Conservation (phyloP, 2,113 vertebrate species). For the Arizona elegans region DNA sequence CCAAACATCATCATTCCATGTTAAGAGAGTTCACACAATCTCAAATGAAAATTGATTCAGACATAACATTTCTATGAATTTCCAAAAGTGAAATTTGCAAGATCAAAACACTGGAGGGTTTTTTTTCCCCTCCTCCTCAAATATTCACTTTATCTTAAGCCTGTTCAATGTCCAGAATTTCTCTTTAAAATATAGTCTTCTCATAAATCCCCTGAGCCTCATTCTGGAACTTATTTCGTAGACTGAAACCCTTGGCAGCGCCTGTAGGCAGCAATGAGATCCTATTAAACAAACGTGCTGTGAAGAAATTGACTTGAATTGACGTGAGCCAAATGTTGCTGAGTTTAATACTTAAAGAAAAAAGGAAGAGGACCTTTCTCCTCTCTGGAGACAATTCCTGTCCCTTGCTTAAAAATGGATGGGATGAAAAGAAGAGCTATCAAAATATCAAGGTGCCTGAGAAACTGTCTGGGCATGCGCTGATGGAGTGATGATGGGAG, state of each 20-base stretch:
- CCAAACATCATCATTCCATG: not conserved
- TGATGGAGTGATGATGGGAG: not conserved
- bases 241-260: conserved; percentile 56
- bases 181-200: conserved; percentile 55
- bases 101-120: conserved; percentile 37
- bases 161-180: conserved; percentile 58
- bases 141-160: conserved; percentile 52
- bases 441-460: not conserved
- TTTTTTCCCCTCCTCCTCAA: conserved; percentile 29
- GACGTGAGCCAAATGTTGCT: conserved; percentile 54
- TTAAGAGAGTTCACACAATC: not conserved
- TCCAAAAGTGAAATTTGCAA: conserved; percentile 59
- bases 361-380: conserved; percentile 38
- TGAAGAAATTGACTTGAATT: conserved; percentile 53
- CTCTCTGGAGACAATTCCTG: conserved; percentile 23
- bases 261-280: conserved; percentile 55
- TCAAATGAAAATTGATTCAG: conserved; percentile 15
- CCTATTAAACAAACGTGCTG: conserved; percentile 59
- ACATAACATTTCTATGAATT: conserved; percentile 39
- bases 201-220: conserved; percentile 46
- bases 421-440: conserved; percentile 6
- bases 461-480: not conserved
- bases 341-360: conserved; percentile 44
- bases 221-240: conserved; percentile 60
- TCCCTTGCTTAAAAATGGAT: conserved; percentile 7